Conservation (phyloP, 2,113 vertebrate genomes). For the Dolichotis patagonum region DNA sequence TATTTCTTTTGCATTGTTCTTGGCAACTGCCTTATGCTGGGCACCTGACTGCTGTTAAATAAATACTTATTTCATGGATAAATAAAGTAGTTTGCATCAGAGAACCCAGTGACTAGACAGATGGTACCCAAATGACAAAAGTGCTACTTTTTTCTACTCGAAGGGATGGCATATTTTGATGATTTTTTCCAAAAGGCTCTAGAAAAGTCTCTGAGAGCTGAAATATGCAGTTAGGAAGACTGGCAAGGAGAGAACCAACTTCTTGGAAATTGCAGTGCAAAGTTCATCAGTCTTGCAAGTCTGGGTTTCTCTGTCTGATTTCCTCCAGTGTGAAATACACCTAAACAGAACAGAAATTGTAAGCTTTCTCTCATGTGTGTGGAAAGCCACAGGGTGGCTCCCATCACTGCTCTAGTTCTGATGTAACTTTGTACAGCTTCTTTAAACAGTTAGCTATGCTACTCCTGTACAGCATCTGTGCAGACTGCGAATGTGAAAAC, state of each 20-base stretch:
- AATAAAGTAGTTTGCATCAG: constrained; percentile 52
- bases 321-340: background rate
- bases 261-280: background rate
- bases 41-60: constrained; percentile 58
- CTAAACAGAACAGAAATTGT: constrained; percentile 54
- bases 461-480: background rate
- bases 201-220: constrained; percentile 41
- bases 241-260: background rate
- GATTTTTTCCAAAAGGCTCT: constrained; percentile 29
- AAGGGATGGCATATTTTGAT: constrained; percentile 38
- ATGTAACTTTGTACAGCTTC: constrained; percentile 57
- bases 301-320: background rate
- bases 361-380: constrained; percentile 76
- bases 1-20: constrained; percentile 59
- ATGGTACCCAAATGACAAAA: constrained; percentile 62
- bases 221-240: background rate
- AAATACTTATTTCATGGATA: constrained; percentile 66
- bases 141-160: background rate
- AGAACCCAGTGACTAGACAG: constrained; percentile 32
- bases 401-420: constrained; percentile 62
- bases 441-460: constrained; percentile 28
- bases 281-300: background rate
- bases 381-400: constrained; percentile 80
- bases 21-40: constrained; percentile 50
- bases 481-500: background rate